phyloP scores from a whole-genome alignment of 2,888 invertebrate species.

The Scaptomyza polygonia region DNA sequence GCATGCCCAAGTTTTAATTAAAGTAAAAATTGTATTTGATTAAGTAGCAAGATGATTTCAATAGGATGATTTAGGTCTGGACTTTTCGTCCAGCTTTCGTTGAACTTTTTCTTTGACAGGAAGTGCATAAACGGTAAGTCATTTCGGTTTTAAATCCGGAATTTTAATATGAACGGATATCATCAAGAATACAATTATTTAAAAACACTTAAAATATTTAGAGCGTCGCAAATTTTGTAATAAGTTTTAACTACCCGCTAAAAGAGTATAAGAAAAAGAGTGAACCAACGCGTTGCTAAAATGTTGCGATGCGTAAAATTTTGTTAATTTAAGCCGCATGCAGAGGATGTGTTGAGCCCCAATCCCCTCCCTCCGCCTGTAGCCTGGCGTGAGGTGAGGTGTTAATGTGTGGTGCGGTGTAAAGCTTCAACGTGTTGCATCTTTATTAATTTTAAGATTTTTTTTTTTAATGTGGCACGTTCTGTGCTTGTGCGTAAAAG shows the following conservation, averaged over 20 bases:
- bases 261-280: constrained; percentile 10
- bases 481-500: constrained; percentile 17
- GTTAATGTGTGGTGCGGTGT: constrained; percentile 61
- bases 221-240: neutral
- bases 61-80: no score
- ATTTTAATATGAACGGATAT: no score
- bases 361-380: constrained; percentile 12
- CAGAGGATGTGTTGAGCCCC: constrained; percentile 18
- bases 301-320: constrained; percentile 76
- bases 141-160: no score
- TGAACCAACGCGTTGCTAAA: constrained; percentile 39
- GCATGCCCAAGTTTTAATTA: no score
- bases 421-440: constrained; percentile 48
- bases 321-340: constrained; percentile 68
- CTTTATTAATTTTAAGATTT: constrained; percentile 48
- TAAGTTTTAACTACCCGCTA: neutral
- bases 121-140: no score
- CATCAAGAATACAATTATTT: no score
- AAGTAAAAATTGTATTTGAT: no score
- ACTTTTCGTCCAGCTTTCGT: no score
- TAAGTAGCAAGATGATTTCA: no score
- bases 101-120: no score
- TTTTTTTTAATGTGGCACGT: constrained; percentile 28
- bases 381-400: constrained; percentile 38
- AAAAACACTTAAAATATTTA: no score